Evolutionary conservation across 1,140 invertebrate genomes (phyloP), one percentile per base, ranked within the genome.

Genomic region (Sipha flava): DNA sequence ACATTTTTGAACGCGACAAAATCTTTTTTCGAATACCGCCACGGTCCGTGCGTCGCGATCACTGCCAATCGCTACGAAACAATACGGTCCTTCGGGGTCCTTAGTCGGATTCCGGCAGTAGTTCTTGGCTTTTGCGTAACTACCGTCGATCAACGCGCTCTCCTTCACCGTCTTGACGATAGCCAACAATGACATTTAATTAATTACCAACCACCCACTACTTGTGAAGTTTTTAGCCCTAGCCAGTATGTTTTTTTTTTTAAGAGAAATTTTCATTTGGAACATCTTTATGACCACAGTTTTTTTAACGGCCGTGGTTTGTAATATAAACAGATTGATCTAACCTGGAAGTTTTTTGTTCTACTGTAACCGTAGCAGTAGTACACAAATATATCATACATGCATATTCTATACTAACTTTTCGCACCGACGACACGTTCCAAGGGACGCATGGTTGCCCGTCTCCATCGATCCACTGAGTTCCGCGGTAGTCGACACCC

Each of bases 81-180:
- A 73, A 16, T 66, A 73, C 1, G 79, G 64, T 0, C 79, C 64
- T 0, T 49, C 37, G 9, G 49, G 45, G 14, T 57, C 49, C 12
- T 29, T 29, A 9, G 62, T 59, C 26, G 79, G 79, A 18, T 80
- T 73, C 14, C 79, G 62, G n/a, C 79, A 80, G 37, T 80, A 43
- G 18, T 73, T 80, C 12, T 54, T 72, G 14, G 79, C 66, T 31
- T 49, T 45, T 2, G 9, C 45, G 23, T 80, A 54, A 52, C 23
- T 59, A 0, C 21, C 31, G 37, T 59, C 62, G 6, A 73, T 54
- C 29, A 54, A 45, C 3, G 29, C 12, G 3, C 29, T 57, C 2
- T 73, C 62, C 21, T 77, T 40, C 7, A 47, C 23, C 40, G 5
- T 21, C 66, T 70, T 45, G 18, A 4, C 5, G n/a, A 18, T 0